Percentiles rank a stretch among this genome's conserved stretches.
These are phyloP conservation scores for Zosterops lateralis DNA, from an alignment of 2,113 vertebrate genomes.

Conservation along the genomic window DNA sequence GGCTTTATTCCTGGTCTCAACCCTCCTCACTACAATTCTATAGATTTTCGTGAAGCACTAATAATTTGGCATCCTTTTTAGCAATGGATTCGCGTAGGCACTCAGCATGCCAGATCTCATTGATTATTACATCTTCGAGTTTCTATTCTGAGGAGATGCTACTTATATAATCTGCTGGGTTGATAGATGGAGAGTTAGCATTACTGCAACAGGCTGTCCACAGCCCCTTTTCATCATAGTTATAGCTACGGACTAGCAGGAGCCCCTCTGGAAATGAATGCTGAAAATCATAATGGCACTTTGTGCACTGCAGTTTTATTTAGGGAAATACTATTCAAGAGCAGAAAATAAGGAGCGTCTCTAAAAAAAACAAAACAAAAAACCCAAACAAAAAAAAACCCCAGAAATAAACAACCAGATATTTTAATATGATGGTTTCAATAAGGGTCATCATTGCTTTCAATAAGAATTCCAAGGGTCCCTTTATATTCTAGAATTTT, in stretches of 20 bases:
- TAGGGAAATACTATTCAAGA: conserved; percentile 65
- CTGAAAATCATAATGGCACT: conserved; percentile 74
- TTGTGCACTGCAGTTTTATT: conserved; percentile 60
- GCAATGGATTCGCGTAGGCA: neutral
- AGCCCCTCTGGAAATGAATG: conserved; percentile 73
- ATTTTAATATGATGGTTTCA: conserved; percentile 35
- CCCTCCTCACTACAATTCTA: neutral
- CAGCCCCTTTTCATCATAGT: conserved; percentile 71
- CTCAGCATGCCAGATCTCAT: neutral
- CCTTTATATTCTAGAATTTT: conserved; percentile 54
- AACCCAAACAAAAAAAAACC: neutral
- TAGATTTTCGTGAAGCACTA: neutral
- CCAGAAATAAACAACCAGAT: conserved; percentile 31
- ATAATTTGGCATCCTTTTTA: neutral
- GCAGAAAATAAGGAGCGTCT: conserved; percentile 55
- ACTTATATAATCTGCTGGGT: conserved; percentile 35
- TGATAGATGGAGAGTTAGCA: conserved; percentile 70
- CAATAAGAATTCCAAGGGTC: neutral
- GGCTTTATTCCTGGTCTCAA: neutral
- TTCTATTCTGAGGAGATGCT: conserved; percentile 53
- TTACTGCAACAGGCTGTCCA: conserved; percentile 57
- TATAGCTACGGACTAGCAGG: conserved; percentile 65
- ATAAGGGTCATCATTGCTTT: neutral
- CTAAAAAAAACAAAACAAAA: neutral
- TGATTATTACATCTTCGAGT: conserved; percentile 23